Evolutionary conservation across 1,140 invertebrate genomes (phyloP), one percentile per base, ranked within the genome.

Genomic region (Plectrocnemia conspersa): DNA sequence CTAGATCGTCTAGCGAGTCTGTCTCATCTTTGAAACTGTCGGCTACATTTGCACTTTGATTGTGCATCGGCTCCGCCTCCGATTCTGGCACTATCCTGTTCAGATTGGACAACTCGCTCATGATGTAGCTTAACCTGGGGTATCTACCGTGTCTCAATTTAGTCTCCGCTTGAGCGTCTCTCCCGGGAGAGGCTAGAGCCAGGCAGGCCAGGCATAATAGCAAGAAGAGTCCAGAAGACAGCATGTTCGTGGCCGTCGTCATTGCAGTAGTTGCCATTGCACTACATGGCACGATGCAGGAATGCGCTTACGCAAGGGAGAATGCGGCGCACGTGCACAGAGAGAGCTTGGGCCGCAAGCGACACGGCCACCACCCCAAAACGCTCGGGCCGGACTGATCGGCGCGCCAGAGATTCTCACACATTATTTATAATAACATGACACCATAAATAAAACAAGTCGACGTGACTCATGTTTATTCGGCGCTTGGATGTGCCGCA

Each of bases 381-480:
- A 9, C 48, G 35, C 13, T 18, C 35, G 21, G 15, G 10, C 23
- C n/a, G 29, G n/a, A 29, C 22, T 29, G 32, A 5, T 16, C 25
- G 35, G 56, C 56, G 22, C 13, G 44, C 47, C n/a, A n/a, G n/a
- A n/a, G 22, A 35, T 35, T 54, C 52, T 49, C 47, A 38, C 50
- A 36, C 29, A 50, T 52, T 52, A 57, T 52, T 57, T 52, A 57
- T 57, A 57, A 57, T 52, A 57, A 50, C 47, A 24, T 40, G 47
- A 40, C 36, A 41, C 48, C 33, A 36, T 49, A 56, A 56, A 56
- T 49, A 41, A 56, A 56, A 49, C 25, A 55, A 47, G 29, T 35
- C 33, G 27, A 44, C 16, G n/a, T 10, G 32, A 38, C 40, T 54
- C 33, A 54, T 54, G 38, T 54, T 54, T 44, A 44, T 27, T 16